Percentiles rank a stretch among this genome's conserved stretches.
These are phyloP conservation scores for Pseudonaja textilis DNA, from an alignment of 2,113 vertebrate genomes.

Conservation along the genomic window DNA sequence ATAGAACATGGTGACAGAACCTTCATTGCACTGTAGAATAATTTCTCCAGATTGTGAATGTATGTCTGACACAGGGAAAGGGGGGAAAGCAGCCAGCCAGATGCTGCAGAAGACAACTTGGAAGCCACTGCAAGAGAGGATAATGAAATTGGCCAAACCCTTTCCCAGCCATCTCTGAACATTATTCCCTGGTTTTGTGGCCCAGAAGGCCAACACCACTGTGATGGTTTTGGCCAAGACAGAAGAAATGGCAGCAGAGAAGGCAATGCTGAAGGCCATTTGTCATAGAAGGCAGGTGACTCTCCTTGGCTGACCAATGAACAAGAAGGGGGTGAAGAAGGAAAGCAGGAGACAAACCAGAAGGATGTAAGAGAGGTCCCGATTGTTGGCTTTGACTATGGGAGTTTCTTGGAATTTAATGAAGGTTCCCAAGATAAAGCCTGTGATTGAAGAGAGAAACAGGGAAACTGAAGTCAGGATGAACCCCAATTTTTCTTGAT, in stretches of 20 bases:
- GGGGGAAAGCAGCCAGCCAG: not conserved
- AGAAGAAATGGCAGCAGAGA: not conserved
- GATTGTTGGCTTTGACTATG: too few species aligned
- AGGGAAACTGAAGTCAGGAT: not conserved
- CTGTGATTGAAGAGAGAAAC: not conserved
- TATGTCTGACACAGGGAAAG: not conserved
- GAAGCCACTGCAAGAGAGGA: not conserved
- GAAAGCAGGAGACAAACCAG: not conserved
- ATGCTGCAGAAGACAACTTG: not conserved
- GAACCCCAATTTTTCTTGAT: not conserved
- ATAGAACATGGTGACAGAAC: not conserved
- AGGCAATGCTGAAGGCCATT: not conserved
- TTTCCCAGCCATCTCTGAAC: not conserved
- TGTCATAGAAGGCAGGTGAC: not conserved
- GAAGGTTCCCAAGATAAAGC: not conserved
- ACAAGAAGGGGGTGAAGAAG: not conserved
- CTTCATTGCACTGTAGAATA: not conserved
- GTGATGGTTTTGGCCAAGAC: not conserved
- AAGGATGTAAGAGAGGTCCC: too few species aligned
- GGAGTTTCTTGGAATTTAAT: too few species aligned
- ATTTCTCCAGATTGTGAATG: not conserved
- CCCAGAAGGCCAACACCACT: not conserved
- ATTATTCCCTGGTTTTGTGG: not conserved
- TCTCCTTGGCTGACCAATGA: too few species aligned
- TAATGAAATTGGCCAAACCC: not conserved